Evolutionary conservation across 2,113 vertebrate genomes (phyloP).

Genomic region (Empidonax traillii): DNA sequence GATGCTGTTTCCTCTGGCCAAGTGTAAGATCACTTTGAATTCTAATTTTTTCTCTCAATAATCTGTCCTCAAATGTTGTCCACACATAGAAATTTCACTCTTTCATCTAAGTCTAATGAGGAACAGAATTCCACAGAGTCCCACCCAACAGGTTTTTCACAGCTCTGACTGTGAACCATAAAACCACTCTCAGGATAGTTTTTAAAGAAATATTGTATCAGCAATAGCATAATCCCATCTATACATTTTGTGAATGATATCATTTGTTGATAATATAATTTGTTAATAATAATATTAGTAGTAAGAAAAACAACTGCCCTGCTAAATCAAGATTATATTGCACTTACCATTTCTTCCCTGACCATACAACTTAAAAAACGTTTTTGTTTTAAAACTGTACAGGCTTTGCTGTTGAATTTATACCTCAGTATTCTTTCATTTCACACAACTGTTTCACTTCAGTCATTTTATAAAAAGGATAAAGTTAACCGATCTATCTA

Average conservation of each 20-base stretch:
- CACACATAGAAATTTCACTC: background rate
- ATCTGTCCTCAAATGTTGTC: background rate
- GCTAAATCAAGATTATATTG: background rate
- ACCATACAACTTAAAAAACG: background rate
- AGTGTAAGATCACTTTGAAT: background rate
- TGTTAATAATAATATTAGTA: background rate
- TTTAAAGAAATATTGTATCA: background rate
- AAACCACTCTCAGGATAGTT: background rate
- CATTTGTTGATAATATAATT: background rate
- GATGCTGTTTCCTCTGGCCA: background rate
- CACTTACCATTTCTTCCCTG: background rate
- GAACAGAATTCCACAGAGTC: background rate
- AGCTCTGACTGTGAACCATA: background rate
- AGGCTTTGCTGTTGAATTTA: background rate
- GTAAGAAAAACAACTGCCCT: background rate
- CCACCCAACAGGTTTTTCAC: background rate
- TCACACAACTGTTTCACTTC: background rate
- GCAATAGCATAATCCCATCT: background rate
- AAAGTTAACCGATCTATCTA: background rate
- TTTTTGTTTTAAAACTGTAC: background rate
- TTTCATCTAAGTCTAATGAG: background rate
- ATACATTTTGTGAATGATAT: background rate
- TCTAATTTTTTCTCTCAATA: background rate
- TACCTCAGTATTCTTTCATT: background rate
- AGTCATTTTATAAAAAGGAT: slow-evolving; percentile 1